phyloP scores from a whole-genome alignment of 2,888 invertebrate genomes.

The Congeria kusceri region DNA sequence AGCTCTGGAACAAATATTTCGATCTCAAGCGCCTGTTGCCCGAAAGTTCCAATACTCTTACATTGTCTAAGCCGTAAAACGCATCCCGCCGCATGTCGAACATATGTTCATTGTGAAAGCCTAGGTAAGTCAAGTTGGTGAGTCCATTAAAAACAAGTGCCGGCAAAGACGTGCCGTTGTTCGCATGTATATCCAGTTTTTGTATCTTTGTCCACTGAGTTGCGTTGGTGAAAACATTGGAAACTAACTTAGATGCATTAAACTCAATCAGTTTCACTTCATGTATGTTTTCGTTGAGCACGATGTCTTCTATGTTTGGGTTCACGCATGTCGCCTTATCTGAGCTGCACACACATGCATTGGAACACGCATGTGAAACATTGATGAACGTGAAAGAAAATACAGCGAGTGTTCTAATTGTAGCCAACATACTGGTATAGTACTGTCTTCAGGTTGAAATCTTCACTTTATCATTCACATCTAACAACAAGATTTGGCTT shows the following conservation, averaged over 20 bases:
- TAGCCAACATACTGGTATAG: too few relatives aligned
- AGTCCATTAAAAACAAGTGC: not conserved
- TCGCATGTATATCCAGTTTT: not conserved
- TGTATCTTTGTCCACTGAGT: not conserved
- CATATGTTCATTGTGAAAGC: not conserved
- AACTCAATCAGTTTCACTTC: not conserved
- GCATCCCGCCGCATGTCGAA: not conserved
- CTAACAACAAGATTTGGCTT: too few relatives aligned
- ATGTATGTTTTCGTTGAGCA: too few relatives aligned
- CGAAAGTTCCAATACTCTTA: not conserved
- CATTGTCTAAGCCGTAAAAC: not conserved
- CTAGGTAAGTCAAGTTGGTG: not conserved
- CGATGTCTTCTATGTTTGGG: too few relatives aligned
- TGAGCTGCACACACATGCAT: too few relatives aligned
- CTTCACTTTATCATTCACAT: too few relatives aligned
- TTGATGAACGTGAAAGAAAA: too few relatives aligned
- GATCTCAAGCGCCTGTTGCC: not conserved
- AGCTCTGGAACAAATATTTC: not conserved
- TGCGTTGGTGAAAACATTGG: not conserved
- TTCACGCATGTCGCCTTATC: too few relatives aligned
- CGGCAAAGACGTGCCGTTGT: not conserved
- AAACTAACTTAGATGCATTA: not conserved
- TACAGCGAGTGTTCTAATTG: too few relatives aligned
- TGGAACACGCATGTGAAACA: too few relatives aligned
- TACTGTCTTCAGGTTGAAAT: too few relatives aligned